Percentiles rank a stretch among this genome's conserved stretches.
phyloP scores from a whole-genome alignment of 2,113 vertebrate species.

The Pygoscelis antarcticus region DNA sequence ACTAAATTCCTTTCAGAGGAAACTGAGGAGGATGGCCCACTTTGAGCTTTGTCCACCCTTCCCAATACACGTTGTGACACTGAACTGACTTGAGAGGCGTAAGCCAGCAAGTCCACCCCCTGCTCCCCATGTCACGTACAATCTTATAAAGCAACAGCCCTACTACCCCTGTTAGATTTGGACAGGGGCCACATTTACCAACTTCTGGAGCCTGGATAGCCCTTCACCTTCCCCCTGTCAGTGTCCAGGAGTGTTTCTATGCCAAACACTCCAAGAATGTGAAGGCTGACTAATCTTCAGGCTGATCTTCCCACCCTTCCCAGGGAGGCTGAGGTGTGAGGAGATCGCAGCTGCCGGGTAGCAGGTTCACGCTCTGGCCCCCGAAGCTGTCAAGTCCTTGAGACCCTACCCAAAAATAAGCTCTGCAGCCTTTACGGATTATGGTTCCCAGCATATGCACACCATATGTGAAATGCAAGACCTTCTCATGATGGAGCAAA shows the following conservation, averaged over 20 bases:
- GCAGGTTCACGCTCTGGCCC: not conserved
- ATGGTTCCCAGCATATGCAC: not conserved
- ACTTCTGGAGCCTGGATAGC: not conserved
- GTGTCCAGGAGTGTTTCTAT: slow-evolving; percentile 48
- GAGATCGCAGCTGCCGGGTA: not conserved
- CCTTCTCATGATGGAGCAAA: not conserved
- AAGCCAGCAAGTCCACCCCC: not conserved
- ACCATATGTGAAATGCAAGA: not conserved
- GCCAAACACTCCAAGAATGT: slow-evolving; percentile 42
- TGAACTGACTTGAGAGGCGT: not conserved
- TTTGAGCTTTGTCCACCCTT: not conserved
- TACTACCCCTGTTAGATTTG: not conserved
- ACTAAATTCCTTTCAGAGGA: not conserved
- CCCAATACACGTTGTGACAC: accelerated
- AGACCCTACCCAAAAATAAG: not conserved
- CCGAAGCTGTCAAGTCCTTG: not conserved
- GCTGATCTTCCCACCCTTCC: slow-evolving; percentile 22
- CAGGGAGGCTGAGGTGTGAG: not conserved
- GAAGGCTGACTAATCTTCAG: slow-evolving; percentile 2
- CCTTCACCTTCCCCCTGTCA: slow-evolving; percentile 37
- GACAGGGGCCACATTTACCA: not conserved
- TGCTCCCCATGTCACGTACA: not conserved
- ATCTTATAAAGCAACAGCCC: slow-evolving; percentile 23
- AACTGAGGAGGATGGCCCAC: not conserved
- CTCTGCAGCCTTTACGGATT: not conserved